These are phyloP conservation scores for Chelonoidis abingdonii DNA, from an alignment of 2,113 vertebrate genomes.

Conservation along the genomic window DNA sequence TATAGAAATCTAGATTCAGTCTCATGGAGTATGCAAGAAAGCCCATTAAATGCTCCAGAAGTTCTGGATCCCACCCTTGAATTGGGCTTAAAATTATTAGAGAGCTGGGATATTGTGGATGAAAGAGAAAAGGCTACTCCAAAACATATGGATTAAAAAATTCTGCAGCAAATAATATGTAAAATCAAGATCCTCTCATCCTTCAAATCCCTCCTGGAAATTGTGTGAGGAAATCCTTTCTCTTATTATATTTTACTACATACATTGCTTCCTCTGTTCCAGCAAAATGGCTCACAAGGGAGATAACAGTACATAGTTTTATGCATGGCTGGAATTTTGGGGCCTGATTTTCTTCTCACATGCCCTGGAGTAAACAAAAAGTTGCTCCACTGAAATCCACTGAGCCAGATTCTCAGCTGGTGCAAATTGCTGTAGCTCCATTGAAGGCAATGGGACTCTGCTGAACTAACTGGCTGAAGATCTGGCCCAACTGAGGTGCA, in stretches of 20 bases:
- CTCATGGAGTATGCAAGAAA: neutral
- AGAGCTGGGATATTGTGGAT: neutral
- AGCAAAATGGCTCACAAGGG: neutral
- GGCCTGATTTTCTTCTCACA: neutral
- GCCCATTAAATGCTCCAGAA: neutral
- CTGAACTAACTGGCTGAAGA: neutral
- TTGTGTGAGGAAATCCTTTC: neutral
- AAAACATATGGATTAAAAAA: neutral
- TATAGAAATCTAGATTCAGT: neutral
- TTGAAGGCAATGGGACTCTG: neutral
- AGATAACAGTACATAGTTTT: neutral
- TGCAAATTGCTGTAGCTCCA: fast-evolving
- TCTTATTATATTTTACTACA: neutral
- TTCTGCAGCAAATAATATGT: neutral
- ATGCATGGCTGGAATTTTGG: neutral
- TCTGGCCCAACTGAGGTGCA: neutral
- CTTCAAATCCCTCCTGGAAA: neutral
- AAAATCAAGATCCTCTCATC: neutral
- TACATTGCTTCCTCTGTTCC: neutral
- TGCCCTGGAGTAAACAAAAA: neutral
- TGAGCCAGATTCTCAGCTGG: neutral
- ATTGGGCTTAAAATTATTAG: fast-evolving
- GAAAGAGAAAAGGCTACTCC: neutral
- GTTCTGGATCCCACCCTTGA: neutral
- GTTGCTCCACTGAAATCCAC: neutral